A percentile compares a stretch with the other conserved stretches of the same genome.
Evolutionary conservation across 92 coral and sea anemone species (phyloP).

Genomic region (Pocillopora meandrina): DNA sequence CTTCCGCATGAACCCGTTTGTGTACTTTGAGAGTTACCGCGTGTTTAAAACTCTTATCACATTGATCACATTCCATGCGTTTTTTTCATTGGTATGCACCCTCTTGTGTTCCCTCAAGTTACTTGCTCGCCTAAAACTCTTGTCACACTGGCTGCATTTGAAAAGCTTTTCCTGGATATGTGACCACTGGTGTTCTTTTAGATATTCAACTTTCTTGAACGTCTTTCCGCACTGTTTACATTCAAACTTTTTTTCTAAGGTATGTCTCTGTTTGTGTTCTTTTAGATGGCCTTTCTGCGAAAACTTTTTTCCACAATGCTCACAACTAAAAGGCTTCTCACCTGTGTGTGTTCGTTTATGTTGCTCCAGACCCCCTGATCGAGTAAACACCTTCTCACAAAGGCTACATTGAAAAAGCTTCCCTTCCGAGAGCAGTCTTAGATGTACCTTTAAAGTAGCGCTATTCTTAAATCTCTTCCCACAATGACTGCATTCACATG

Average conservation of each 20-base stretch:
- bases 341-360: neutral
- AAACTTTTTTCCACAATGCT: neutral
- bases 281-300: neutral
- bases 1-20: neutral
- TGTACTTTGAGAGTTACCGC: neutral
- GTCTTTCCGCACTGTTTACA: neutral
- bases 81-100: neutral
- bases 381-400: neutral
- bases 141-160: slow-evolving; percentile 1
- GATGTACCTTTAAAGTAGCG: neutral
- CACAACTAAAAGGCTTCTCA: neutral
- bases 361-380: neutral
- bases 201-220: neutral
- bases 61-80: neutral
- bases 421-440: slow-evolving; percentile 11
- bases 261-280: neutral
- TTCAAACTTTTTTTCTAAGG: neutral
- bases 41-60: neutral
- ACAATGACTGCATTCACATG: slow-evolving; percentile 7
- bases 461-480: neutral
- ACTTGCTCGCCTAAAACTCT: neutral
- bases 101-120: neutral
- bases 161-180: neutral
- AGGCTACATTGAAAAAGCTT: neutral
- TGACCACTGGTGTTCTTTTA: neutral